phyloP scores from a whole-genome alignment of 2,797 vertebrate genomes.

The Chrysocyon brachyurus region DNA sequence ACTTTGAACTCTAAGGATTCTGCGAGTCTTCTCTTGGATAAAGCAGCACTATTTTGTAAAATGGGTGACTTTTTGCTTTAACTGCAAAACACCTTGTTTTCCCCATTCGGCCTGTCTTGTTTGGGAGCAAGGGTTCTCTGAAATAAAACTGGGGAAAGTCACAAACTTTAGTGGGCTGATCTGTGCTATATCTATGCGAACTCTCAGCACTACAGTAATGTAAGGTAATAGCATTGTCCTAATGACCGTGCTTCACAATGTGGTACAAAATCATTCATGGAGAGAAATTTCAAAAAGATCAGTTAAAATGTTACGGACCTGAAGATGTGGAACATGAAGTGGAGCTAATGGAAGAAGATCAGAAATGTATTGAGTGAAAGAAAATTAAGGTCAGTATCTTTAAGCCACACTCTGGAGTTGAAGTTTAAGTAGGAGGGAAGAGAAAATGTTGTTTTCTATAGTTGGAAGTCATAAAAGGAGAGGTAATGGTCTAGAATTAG shows the following conservation, averaged over 20 bases:
- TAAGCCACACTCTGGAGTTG: constrained; percentile 17
- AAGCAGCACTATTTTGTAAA: constrained; percentile 74
- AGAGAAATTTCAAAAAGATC: constrained; percentile 48
- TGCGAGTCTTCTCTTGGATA: not conserved
- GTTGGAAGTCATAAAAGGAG: constrained; percentile 69
- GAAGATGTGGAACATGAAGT: constrained; percentile 40
- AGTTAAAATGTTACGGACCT: constrained; percentile 45
- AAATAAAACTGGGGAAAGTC: constrained; percentile 79
- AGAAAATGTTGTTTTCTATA: constrained; percentile 65
- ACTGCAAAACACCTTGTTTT: constrained; percentile 78
- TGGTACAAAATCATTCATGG: constrained; percentile 67
- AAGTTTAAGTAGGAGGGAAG: not conserved
- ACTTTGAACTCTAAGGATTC: constrained; percentile 69
- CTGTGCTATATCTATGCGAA: constrained; percentile 70
- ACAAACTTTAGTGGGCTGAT: constrained; percentile 77
- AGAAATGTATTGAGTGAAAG: not conserved
- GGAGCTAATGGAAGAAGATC: constrained; percentile 31
- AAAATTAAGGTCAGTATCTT: constrained; percentile 73
- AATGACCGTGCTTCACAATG: constrained; percentile 62
- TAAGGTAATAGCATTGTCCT: not conserved
- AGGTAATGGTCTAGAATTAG: constrained; percentile 82
- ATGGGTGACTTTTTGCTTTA: constrained; percentile 73
- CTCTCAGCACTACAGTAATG: constrained; percentile 10
- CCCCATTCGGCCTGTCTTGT: constrained; percentile 81
- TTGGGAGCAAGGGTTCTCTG: constrained; percentile 76